Evolutionary conservation across 2,888 invertebrate species (phyloP).

Genomic region (Microctonus hyperodae): DNA sequence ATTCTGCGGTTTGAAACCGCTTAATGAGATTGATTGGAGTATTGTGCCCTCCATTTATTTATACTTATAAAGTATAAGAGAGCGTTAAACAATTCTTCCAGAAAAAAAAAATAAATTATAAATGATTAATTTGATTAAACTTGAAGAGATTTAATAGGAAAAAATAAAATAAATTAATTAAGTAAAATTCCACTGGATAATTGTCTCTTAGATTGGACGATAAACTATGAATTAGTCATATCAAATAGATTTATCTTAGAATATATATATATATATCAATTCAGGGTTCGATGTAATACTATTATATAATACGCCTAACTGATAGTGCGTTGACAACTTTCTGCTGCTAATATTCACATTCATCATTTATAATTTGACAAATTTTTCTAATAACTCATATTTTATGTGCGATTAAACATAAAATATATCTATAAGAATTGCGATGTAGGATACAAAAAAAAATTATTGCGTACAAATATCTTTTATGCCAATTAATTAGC

Average conservation of each 20-base stretch:
- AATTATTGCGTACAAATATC: too few relatives aligned
- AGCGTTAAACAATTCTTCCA: not conserved
- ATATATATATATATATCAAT: not conserved
- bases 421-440: conserved; percentile 2
- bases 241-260: conserved; percentile 23
- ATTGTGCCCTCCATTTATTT: not conserved
- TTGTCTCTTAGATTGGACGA: conserved; percentile 24
- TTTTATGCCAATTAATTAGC: too few relatives aligned
- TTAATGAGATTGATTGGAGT: not conserved
- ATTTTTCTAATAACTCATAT: not conserved
- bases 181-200: not conserved
- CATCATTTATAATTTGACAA: too few relatives aligned
- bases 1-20: not conserved
- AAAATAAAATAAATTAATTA: not conserved
- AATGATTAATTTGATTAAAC: not conserved
- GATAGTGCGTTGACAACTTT: too few relatives aligned
- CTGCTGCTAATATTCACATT: too few relatives aligned
- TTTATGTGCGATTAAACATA: not conserved
- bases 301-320: not conserved
- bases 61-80: not conserved
- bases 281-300: conserved; percentile 12
- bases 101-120: not conserved
- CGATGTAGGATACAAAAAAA: conserved; percentile 1
- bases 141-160: not conserved
- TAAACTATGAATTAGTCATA: conserved; percentile 26